Conservation (phyloP, 2,113 vertebrate species). For the Bubo scandiacus region DNA sequence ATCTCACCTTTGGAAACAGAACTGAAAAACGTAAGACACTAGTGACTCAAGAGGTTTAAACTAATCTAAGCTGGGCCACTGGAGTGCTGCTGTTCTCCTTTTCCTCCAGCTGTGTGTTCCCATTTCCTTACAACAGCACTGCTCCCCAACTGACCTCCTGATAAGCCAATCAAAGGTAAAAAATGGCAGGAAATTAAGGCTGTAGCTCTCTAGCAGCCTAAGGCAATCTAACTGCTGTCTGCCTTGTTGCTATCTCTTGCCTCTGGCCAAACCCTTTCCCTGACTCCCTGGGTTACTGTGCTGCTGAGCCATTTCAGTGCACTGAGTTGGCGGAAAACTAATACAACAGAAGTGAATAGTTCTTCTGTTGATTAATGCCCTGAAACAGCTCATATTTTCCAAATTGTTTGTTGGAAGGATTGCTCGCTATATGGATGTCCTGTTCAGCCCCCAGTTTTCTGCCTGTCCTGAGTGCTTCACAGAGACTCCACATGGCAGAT, state of each 20-base stretch:
- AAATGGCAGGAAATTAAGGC: background rate
- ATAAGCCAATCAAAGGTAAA: background rate
- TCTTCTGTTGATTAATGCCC: background rate
- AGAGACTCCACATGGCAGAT: background rate
- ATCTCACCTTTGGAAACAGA: background rate
- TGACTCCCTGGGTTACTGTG: background rate
- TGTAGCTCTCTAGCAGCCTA: background rate
- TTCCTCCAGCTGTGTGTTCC: background rate
- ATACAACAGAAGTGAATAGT: background rate
- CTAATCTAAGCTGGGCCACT: background rate
- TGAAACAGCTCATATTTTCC: background rate
- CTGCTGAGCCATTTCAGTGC: background rate
- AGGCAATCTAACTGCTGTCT: background rate
- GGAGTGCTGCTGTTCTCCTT: constrained; percentile 1
- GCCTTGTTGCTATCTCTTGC: background rate
- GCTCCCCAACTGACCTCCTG: background rate
- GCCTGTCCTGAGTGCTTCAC: background rate
- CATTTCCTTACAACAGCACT: background rate
- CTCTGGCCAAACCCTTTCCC: background rate
- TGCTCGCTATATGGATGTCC: background rate
- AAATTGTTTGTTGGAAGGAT: background rate
- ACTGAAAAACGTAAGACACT: background rate
- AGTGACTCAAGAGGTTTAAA: background rate
- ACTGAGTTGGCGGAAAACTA: background rate
- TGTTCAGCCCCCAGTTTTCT: background rate